Evolutionary conservation across 2,113 vertebrate species (phyloP).

Genomic region (Taxidea taxus): DNA sequence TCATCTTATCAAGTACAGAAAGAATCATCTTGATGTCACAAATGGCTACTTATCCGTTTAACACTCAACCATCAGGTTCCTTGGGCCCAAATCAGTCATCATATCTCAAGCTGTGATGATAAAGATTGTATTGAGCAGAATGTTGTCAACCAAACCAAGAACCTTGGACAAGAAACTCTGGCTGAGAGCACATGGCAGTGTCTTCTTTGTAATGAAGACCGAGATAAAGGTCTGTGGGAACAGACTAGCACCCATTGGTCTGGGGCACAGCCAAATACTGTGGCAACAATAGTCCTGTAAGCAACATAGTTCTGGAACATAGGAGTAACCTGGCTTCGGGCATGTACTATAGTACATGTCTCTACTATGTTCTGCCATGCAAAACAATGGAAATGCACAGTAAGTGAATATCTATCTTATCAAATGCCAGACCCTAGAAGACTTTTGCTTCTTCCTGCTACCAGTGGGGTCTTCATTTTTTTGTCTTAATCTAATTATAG

Average conservation of each 20-base stretch:
- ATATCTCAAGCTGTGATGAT: conserved; percentile 15
- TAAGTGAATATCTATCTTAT: background rate
- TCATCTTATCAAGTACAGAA: background rate
- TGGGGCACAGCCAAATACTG: background rate
- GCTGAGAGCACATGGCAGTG: background rate
- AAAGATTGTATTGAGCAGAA: background rate
- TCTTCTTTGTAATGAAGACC: background rate
- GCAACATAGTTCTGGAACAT: background rate
- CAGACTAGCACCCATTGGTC: background rate
- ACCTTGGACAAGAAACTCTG: background rate
- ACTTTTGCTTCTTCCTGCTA: background rate
- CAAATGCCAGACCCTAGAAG: background rate
- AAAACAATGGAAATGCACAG: background rate
- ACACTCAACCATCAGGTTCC: conserved; percentile 65
- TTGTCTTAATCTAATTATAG: background rate
- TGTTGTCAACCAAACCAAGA: background rate
- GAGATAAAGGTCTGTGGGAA: background rate
- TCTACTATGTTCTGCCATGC: conserved; percentile 50
- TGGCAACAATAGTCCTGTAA: background rate
- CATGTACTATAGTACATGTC: conserved; percentile 43
- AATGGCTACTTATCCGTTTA: conserved; percentile 68
- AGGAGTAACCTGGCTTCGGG: conserved; percentile 27
- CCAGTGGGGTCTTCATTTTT: background rate
- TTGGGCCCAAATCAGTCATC: conserved; percentile 48
- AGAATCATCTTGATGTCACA: background rate